Conservation (phyloP, 2,113 vertebrate species). For the Ctenomys sociabilis region DNA sequence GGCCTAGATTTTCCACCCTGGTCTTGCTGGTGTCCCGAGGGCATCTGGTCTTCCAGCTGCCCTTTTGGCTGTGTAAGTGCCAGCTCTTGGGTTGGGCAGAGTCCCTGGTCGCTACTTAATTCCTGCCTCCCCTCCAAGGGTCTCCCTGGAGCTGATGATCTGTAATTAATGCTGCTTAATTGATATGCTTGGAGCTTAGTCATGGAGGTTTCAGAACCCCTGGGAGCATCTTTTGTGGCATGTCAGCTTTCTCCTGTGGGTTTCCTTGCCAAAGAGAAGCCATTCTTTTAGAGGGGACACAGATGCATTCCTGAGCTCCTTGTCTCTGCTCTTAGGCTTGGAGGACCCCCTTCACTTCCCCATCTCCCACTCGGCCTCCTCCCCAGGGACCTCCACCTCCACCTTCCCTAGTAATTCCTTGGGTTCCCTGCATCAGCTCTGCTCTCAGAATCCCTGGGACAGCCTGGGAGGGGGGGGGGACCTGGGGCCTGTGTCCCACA, state of each 20-base stretch:
- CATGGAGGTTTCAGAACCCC: conserved; percentile 54
- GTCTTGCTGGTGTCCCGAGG: background rate
- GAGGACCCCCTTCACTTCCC: background rate
- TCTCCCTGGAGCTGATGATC: conserved; percentile 19
- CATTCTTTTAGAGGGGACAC: background rate
- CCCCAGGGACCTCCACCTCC: rapidly evolving
- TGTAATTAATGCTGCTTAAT: conserved; percentile 78
- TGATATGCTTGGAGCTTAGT: conserved; percentile 72
- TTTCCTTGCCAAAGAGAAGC: conserved; percentile 40
- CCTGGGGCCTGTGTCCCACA: background rate
- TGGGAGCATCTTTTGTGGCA: background rate
- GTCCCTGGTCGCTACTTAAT: conserved; percentile 45
- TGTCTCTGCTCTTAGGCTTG: background rate
- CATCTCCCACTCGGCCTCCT: background rate
- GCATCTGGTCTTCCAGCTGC: rapidly evolving
- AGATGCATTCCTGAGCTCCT: background rate
- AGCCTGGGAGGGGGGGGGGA: too few species aligned
- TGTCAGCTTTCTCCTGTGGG: background rate
- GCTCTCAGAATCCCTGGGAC: background rate
- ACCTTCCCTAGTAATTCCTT: background rate
- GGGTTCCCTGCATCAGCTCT: background rate
- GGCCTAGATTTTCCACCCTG: background rate
- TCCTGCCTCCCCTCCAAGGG: conserved; percentile 52
- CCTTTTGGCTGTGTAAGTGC: background rate
- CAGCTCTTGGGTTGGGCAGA: background rate